Evolutionary conservation across 2,888 invertebrate genomes (phyloP).

Genomic region (Isoperla grammatica): DNA sequence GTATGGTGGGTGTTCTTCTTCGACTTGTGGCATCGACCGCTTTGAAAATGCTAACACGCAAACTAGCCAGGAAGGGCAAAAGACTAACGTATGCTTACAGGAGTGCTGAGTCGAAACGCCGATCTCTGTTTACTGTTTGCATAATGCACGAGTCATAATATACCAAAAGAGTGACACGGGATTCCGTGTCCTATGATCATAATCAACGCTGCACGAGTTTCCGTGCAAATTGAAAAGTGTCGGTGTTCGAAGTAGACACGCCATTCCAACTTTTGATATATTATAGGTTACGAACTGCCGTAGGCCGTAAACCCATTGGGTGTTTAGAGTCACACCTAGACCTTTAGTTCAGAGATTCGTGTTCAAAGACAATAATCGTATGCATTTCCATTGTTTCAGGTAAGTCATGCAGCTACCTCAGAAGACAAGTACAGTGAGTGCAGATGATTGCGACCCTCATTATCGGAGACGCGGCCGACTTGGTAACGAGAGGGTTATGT

Average conservation of each 20-base stretch:
- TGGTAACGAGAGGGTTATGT: no score
- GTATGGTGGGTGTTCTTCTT: not conserved
- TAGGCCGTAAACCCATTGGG: not conserved
- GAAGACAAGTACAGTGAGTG: not conserved
- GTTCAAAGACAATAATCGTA: not conserved
- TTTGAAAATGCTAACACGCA: conserved; percentile 8
- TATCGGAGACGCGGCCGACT: no score
- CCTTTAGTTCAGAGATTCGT: not conserved
- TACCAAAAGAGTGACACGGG: conserved; percentile 14
- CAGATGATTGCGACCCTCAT: not conserved
- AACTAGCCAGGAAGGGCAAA: conserved; percentile 2
- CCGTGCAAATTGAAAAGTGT: conserved; percentile 26
- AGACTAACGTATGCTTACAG: not conserved
- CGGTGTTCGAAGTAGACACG: conserved; percentile 8
- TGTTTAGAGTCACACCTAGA: not conserved
- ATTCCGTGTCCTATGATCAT: conserved; percentile 22
- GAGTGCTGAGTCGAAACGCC: not conserved
- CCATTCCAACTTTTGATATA: conserved; percentile 13
- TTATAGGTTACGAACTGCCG: conserved; percentile 8
- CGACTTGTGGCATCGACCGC: conserved; percentile 1
- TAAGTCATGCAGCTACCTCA: not conserved
- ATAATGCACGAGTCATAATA: not conserved
- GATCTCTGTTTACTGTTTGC: conserved; percentile 2
- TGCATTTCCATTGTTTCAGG: conserved; percentile 6
- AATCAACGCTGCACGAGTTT: conserved; percentile 19